Conservation (phyloP, 1,140 invertebrate genomes). For the Latrodectus geometricus region DNA sequence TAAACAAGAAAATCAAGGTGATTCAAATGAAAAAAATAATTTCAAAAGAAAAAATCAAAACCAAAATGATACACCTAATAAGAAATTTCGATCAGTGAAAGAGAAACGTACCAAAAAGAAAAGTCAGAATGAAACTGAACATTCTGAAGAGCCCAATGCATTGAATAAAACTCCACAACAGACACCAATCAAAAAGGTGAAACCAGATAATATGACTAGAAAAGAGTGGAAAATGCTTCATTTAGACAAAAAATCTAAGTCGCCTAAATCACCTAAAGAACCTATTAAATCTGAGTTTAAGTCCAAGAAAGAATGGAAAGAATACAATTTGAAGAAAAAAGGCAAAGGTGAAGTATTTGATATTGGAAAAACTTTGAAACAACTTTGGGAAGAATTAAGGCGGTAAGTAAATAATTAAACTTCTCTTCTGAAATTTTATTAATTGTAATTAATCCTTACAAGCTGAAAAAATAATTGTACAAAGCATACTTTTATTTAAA, state of each 20-base stretch:
- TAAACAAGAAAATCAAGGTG: too few relatives aligned
- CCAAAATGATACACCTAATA: too few relatives aligned
- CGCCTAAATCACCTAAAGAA: not conserved
- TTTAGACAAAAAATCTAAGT: conserved; percentile 23
- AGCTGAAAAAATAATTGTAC: too few relatives aligned
- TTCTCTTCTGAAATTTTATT: not conserved
- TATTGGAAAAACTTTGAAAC: conserved; percentile 79
- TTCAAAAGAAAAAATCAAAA: too few relatives aligned
- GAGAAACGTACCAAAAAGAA: too few relatives aligned
- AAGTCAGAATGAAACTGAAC: too few relatives aligned
- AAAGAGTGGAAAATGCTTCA: conserved; percentile 63
- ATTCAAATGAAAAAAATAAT: too few relatives aligned
- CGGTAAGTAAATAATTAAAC: conserved; percentile 63
- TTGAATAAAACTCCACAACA: too few relatives aligned
- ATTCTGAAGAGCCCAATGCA: too few relatives aligned
- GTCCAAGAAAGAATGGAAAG: conserved; percentile 22
- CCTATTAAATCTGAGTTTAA: not conserved
- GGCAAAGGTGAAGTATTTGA: conserved; percentile 70
- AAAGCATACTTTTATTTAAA: too few relatives aligned
- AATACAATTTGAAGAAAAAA: conserved; percentile 15
- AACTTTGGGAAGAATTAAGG: conserved; percentile 79
- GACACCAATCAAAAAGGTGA: conserved; percentile 20
- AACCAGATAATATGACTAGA: conserved; percentile 62
- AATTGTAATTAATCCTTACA: too few relatives aligned
- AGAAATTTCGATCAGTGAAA: too few relatives aligned